Conservation (phyloP, 2,797 vertebrate species). For the Sphenodon punctatus region DNA sequence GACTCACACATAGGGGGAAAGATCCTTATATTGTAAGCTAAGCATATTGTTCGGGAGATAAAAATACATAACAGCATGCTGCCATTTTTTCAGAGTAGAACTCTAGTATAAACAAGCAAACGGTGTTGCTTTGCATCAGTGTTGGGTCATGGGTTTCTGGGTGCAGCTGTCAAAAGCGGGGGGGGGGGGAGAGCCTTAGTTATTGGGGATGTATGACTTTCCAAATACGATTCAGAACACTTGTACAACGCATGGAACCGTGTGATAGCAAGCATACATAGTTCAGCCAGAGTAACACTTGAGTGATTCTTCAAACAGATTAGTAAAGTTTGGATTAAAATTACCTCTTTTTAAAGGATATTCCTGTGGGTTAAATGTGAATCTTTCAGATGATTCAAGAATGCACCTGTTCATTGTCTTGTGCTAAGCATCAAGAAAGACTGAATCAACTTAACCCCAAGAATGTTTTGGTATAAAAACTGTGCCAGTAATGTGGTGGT, state of each 20-base stretch:
- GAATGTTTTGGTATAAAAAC: neutral
- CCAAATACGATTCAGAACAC: neutral
- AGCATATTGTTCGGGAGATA: fast-evolving
- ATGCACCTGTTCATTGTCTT: neutral
- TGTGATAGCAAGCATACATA: neutral
- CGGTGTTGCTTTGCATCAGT: neutral
- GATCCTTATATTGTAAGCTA: neutral
- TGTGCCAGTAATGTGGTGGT: neutral
- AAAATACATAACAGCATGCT: neutral
- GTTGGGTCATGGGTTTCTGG: neutral
- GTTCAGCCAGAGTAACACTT: neutral
- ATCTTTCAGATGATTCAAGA: conserved; percentile 11
- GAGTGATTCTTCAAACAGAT: neutral
- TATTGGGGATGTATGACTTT: neutral
- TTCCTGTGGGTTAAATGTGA: neutral
- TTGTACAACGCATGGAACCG: neutral
- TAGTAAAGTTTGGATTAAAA: neutral
- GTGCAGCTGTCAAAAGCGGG: neutral
- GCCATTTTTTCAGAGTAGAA: neutral
- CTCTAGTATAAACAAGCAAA: neutral
- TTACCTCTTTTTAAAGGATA: neutral
- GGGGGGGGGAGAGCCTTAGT: too few relatives aligned
- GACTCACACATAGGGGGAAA: neutral
- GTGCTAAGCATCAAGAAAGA: neutral
- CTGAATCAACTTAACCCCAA: conserved; percentile 13